Base-by-base conservation (phyloP, 2,797 vertebrate genomes). In the Siniperca undulata region DNA sequence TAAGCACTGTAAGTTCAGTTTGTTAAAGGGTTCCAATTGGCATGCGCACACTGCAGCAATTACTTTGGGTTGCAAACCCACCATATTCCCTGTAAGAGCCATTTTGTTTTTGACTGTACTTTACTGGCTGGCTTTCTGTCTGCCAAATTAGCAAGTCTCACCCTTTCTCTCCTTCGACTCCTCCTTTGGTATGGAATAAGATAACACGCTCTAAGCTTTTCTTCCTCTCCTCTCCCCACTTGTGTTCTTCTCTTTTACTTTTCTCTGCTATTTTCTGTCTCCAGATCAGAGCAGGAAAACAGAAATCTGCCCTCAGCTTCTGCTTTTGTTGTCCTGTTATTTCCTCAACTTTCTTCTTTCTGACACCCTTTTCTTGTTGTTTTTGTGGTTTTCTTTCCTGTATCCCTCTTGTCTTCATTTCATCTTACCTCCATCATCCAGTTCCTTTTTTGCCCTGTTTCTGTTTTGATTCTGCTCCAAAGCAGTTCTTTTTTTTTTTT, bases 221-320 rank as follows among this genome's bases (percentile, higher is more conserved):
- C 7, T 40, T 59, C 11, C 5, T 50, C 9, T 38, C 42, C n/a
- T 50, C 5, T 68, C 17, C 22, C 40, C 42, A n/a, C 1, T 16
- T 0, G 0, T 24, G 1, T n/a, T 38, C 22, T 40, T 27, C 4
- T 27, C 10, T 20, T 20, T 34, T 1, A n/a, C 38, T 10, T 58
- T 27, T 24, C 61, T 68, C 52, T 56, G 3, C 16, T 81, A 24
- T 38, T n/a, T 24, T 55, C 48, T 50, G 36, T 24, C 55, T 53
- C 27, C 10, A 34, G 36, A 85, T 58, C 44, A 30, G 44, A 81
- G 48, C 20, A 44, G 24, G n/a, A 64, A 67, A 77, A 65, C 40
- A 58, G 36, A 64, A 52, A 44, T 52, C 10, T 46, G 27, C 40
- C 60, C 40, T 59, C 13, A 67, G 14, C 20, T 27, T 22, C n/a